Conservation (phyloP, 2,888 invertebrate genomes). For the Macaria liturata region DNA sequence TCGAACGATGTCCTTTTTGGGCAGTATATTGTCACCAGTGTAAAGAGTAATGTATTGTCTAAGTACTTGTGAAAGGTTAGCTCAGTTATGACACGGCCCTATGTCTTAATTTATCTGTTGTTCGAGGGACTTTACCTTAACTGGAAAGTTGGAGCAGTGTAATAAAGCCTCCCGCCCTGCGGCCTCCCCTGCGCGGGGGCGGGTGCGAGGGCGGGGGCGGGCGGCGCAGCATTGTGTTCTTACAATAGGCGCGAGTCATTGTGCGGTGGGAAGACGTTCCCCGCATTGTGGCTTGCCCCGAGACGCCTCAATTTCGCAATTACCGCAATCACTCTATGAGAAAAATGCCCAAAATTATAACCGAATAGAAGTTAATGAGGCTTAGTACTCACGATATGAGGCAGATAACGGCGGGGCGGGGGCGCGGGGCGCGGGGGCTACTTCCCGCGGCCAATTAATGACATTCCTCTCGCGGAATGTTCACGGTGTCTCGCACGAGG, state of each 20-base stretch:
- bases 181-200: background rate
- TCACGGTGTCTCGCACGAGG: slow-evolving; percentile 39
- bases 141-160: slow-evolving; percentile 15
- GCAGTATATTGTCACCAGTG: no score
- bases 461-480: slow-evolving; percentile 31
- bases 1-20: no score
- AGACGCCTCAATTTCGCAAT: no score
- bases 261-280: slow-evolving; percentile 38
- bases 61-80: background rate
- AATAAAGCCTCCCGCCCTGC: slow-evolving; percentile 17
- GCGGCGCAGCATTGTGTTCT: slow-evolving; percentile 26
- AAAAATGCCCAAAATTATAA: slow-evolving; percentile 22
- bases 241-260: slow-evolving; percentile 38
- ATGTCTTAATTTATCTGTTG: slow-evolving; percentile 20
- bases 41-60: background rate
- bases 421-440: slow-evolving; percentile 17
- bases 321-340: slow-evolving; percentile 16
- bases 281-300: slow-evolving; percentile 29
- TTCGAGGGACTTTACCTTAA: slow-evolving; percentile 11
- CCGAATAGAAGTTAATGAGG: slow-evolving; percentile 20
- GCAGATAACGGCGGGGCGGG: slow-evolving; percentile 13
- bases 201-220: background rate
- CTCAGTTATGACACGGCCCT: slow-evolving; percentile 4
- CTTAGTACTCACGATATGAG: slow-evolving; percentile 20
- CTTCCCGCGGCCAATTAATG: slow-evolving; percentile 37